A percentile compares a stretch with the other conserved stretches of the same genome.
Conservation (phyloP, 2,888 invertebrate species). For the Mactromeris polynyma region DNA sequence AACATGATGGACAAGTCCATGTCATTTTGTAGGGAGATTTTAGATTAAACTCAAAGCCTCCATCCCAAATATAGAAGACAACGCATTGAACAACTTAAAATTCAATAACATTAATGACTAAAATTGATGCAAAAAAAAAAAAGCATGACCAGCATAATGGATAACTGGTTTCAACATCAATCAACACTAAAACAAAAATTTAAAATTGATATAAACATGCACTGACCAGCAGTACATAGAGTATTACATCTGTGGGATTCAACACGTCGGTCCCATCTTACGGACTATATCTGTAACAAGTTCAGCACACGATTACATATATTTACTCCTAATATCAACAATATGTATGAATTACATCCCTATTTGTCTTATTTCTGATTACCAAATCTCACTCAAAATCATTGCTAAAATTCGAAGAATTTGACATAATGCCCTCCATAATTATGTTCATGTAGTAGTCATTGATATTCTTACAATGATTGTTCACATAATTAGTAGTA, state of each 20-base stretch:
- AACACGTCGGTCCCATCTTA: neutral
- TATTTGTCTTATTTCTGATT: neutral
- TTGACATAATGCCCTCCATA: neutral
- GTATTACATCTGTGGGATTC: constrained; percentile 3
- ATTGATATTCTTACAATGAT: neutral
- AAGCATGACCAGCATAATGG: neutral
- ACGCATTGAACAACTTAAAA: neutral
- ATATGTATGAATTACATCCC: neutral
- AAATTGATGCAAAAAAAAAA: neutral
- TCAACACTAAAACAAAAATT: neutral
- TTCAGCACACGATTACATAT: neutral
- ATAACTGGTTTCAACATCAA: neutral
- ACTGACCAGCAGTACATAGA: constrained; percentile 26
- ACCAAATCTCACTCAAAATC: neutral
- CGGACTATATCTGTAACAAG: no score
- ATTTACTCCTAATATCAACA: neutral
- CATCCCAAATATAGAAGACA: neutral
- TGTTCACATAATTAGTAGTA: neutral
- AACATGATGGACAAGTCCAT: neutral
- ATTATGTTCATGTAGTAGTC: neutral
- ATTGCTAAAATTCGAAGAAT: neutral
- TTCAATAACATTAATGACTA: neutral
- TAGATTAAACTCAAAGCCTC: neutral
- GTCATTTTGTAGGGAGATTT: neutral
- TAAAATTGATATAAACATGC: neutral